Percentiles rank a stretch among this genome's conserved stretches.
phyloP scores from a whole-genome alignment of 2,888 invertebrate species.

The Hirtodrosophila duncani region DNA sequence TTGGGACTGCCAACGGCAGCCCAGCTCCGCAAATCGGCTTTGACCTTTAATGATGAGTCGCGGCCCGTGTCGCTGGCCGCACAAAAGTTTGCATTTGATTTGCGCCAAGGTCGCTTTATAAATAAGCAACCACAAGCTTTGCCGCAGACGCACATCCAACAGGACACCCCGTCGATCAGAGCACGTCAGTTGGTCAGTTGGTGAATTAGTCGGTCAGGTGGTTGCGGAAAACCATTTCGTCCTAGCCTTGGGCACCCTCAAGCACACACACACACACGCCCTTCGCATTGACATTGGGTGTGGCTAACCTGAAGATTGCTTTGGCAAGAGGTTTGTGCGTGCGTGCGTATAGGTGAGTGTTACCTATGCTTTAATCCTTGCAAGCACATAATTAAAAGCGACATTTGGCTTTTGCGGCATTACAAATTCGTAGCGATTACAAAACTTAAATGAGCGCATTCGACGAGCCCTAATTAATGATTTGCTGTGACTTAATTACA shows the following conservation, averaged over 20 bases:
- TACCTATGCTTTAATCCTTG: constrained; percentile 22
- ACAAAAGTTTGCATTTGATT: constrained; percentile 65
- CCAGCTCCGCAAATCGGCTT: constrained; percentile 61
- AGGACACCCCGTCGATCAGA: constrained; percentile 50
- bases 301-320: constrained; percentile 42
- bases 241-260: constrained; percentile 63
- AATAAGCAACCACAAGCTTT: constrained; percentile 40
- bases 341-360: constrained; percentile 60
- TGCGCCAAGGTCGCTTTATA: constrained; percentile 66
- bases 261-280: constrained; percentile 27
- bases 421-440: constrained; percentile 62
- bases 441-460: constrained; percentile 59
- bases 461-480: constrained; percentile 61
- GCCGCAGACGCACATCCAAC: constrained; percentile 13
- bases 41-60: constrained; percentile 63
- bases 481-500: constrained; percentile 57
- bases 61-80: constrained; percentile 47
- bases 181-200: constrained; percentile 22
- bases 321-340: constrained; percentile 1
- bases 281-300: constrained; percentile 62
- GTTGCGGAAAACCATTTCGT: constrained; percentile 34
- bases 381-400: constrained; percentile 62
- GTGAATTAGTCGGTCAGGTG: constrained; percentile 17
- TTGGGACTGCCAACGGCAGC: constrained; percentile 15
- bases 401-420: constrained; percentile 63